Base-by-base conservation (phyloP, 2,888 invertebrate genomes). In the Coelopa pilipes region DNA sequence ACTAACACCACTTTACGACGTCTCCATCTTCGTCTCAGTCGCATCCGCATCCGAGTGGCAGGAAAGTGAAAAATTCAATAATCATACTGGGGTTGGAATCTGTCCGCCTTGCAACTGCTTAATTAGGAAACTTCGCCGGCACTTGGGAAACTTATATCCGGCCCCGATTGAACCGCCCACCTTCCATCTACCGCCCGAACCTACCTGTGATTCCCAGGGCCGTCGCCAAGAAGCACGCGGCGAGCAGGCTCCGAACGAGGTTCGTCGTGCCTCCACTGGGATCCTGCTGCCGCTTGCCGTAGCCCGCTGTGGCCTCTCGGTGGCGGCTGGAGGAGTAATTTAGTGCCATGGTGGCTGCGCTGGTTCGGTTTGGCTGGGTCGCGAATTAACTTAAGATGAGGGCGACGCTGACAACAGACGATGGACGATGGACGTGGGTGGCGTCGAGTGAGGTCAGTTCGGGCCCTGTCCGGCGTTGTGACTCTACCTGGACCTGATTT, bases 221-320 rank as follows among this genome's bases (percentile, higher is more conserved):
- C 17, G 17, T 45, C 24, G 45, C 70, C 62, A 70, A n/a, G 53
- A 63, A 21, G 17, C 70, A 70, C 45, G 50, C 50, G n/a, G 13
- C 70, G 7, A 45, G 3, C 12, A 59, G 57, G 11, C 24, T 21
- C 17, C 57, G 57, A n/a, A n/a, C n/a, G n/a, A n/a, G n/a, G n/a
- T n/a, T n/a, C n/a, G n/a, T n/a, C n/a, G n/a, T n/a, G 21, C 19
- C 21, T 21, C 24, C 21, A 24, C n/a, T n/a, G 13, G 57, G 57
- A 15, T 21, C 9, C 19, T 17, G 11, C 1, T n/a, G n/a, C n/a
- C n/a, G n/a, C n/a, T n/a, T n/a, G n/a, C n/a, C n/a, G n/a, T n/a
- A n/a, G n/a, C n/a, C n/a, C n/a, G n/a, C n/a, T n/a, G 34, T 34
- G 7, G 2, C 34, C 34, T 34, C 7, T 34, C 7, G 34, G 4